Conservation (phyloP, 2,888 invertebrate genomes). For the Dryococelus australis region DNA sequence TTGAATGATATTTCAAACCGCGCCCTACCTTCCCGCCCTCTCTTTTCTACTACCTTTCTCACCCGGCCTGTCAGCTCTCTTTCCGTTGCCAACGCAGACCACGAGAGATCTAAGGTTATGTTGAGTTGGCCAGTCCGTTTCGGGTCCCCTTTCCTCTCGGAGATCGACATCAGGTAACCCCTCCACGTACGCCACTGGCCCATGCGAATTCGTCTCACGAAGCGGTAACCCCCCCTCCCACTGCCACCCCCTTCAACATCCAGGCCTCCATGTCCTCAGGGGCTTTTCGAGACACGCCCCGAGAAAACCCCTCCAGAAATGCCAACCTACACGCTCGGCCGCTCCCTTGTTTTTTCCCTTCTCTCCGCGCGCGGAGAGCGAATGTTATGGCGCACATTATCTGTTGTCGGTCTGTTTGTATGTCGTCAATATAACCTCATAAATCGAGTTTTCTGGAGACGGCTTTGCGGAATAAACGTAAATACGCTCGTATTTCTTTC, state of each 20-base stretch:
- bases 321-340: background rate
- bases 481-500: background rate
- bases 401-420: background rate
- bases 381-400: background rate
- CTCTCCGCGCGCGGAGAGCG: background rate
- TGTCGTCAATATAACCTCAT: background rate
- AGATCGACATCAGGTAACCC: background rate
- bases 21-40: background rate
- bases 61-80: background rate
- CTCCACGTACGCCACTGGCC: background rate
- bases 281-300: background rate
- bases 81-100: background rate
- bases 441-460: background rate
- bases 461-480: background rate
- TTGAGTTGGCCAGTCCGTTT: slow-evolving; percentile 10
- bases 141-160: background rate
- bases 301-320: background rate
- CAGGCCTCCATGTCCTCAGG: background rate
- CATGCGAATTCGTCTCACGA: background rate
- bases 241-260: too few relatives aligned
- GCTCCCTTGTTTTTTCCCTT: background rate
- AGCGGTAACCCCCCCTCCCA: background rate
- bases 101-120: background rate
- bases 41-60: too few relatives aligned
- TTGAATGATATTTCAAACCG: background rate